These are phyloP conservation scores for Panthera uncia DNA, from an alignment of 2,113 vertebrate species.

Conservation along the genomic window DNA sequence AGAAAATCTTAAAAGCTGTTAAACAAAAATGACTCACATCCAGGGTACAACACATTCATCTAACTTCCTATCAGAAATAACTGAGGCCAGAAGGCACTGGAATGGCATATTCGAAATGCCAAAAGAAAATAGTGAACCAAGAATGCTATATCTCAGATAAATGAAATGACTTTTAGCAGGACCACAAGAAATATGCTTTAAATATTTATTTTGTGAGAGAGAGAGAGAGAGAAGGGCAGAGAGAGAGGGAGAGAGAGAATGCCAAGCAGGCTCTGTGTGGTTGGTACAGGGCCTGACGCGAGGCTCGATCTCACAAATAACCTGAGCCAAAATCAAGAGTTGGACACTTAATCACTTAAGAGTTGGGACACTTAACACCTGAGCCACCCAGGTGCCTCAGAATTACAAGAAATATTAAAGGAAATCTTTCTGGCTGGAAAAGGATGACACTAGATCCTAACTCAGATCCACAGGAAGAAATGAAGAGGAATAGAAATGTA, in stretches of 20 bases:
- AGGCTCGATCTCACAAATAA: no score
- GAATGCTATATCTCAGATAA: background rate
- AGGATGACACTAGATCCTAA: background rate
- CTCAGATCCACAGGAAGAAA: background rate
- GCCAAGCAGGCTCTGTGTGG: no score
- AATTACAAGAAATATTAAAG: background rate
- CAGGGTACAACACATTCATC: background rate
- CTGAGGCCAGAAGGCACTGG: background rate
- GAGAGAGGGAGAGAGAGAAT: no score
- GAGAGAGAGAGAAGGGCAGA: no score
- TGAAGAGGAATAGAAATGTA: background rate
- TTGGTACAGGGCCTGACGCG: no score
- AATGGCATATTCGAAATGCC: background rate
- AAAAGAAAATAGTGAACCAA: background rate
- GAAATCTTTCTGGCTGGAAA: background rate
- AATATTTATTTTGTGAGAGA: no score
- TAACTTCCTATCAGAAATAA: background rate
- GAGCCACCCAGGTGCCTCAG: background rate
- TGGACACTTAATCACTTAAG: no score
- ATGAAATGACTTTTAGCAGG: background rate
- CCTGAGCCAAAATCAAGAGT: no score
- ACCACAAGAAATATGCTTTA: background rate
- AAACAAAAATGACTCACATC: background rate
- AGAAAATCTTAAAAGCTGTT: background rate
- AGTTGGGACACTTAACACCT: no score